Conservation (phyloP, 1,140 invertebrate species). For the Aphelenchoides besseyi region DNA sequence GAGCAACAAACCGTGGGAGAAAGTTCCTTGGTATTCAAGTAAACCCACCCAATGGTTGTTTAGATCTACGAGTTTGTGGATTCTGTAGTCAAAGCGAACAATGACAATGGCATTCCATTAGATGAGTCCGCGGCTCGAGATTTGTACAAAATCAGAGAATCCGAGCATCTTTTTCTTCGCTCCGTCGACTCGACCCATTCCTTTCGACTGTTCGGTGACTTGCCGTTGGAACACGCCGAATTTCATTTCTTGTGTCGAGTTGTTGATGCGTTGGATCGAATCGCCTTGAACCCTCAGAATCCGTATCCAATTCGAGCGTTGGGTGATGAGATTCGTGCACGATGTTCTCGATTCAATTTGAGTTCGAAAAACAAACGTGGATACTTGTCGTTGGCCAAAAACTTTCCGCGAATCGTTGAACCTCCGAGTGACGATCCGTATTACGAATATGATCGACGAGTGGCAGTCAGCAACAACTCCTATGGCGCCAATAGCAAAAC, state of each 20-base stretch:
- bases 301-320: background rate
- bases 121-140: background rate
- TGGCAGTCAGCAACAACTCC: background rate
- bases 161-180: background rate
- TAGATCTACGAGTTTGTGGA: slow-evolving; percentile 11
- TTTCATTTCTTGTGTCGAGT: background rate
- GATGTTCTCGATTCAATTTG: background rate
- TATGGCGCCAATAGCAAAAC: background rate
- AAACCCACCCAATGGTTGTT: too few species aligned
- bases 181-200: background rate
- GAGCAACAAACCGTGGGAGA: too few species aligned
- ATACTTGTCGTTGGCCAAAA: background rate
- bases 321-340: background rate
- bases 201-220: background rate
- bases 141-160: background rate
- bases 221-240: slow-evolving; percentile 9
- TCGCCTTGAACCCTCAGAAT: background rate
- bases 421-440: background rate
- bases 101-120: background rate
- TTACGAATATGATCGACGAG: slow-evolving; percentile 5
- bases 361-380: background rate
- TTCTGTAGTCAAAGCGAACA: background rate
- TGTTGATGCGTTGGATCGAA: background rate
- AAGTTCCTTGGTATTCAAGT: too few species aligned
- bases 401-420: background rate